Evolutionary conservation across 1,140 invertebrate species (phyloP).

Genomic region (Oncopeltus fasciatus): DNA sequence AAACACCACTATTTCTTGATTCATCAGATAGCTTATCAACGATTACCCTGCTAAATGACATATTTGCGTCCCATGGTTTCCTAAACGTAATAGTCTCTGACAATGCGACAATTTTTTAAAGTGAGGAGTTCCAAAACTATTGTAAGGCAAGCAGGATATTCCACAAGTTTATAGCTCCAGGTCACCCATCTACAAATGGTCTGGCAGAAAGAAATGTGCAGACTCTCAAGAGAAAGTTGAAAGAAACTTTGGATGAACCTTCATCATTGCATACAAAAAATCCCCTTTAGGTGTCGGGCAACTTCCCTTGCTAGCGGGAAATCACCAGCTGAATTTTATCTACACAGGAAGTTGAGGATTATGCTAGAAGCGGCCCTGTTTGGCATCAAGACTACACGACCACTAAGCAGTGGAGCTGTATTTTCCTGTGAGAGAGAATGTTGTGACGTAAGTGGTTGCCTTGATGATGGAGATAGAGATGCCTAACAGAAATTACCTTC

Average conservation of each 20-base stretch:
- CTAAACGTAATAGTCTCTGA: slow-evolving; percentile 17
- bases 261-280: background rate
- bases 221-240: slow-evolving; percentile 15
- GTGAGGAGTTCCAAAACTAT: slow-evolving; percentile 28
- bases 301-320: background rate
- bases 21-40: slow-evolving; percentile 29
- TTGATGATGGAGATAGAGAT: too few species aligned
- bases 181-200: slow-evolving; percentile 26
- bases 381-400: too few species aligned
- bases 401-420: too few species aligned
- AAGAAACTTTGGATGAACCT: slow-evolving; percentile 1
- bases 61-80: slow-evolving; percentile 13
- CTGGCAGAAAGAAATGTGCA: slow-evolving; percentile 16
- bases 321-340: background rate
- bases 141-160: slow-evolving; percentile 24
- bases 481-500: too few species aligned
- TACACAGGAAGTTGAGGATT: background rate
- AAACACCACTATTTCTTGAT: slow-evolving; percentile 29
- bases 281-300: background rate
- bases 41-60: slow-evolving; percentile 7
- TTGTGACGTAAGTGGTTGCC: too few species aligned
- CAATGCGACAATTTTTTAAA: slow-evolving; percentile 24
- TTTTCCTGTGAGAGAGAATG: too few species aligned
- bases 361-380: background rate
- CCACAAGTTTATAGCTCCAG: slow-evolving; percentile 24